phyloP scores from a whole-genome alignment of 1,140 invertebrate species.

The Leptopilina clavipes region DNA sequence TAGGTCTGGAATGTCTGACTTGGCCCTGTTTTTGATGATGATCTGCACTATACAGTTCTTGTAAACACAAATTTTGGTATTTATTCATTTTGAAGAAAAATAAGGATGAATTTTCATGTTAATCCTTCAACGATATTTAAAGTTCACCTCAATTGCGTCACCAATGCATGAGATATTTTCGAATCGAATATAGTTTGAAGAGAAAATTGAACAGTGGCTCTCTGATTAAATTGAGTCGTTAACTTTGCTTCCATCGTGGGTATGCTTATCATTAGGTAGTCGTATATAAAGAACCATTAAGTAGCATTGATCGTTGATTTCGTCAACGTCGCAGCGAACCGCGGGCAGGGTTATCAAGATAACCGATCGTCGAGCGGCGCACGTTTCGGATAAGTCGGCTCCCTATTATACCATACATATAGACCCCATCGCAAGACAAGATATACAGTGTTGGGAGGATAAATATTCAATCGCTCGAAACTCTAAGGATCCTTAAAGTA shows the following conservation, averaged over 20 bases:
- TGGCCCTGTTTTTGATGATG: too few relatives aligned
- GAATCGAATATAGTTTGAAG: too few relatives aligned
- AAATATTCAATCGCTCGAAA: slow-evolving; percentile 46
- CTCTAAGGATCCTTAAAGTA: slow-evolving; percentile 36
- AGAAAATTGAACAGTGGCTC: background rate
- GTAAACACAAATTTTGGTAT: too few relatives aligned
- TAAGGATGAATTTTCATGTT: too few relatives aligned
- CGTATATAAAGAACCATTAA: slow-evolving; percentile 25
- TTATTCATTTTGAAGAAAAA: too few relatives aligned
- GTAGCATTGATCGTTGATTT: slow-evolving; percentile 29
- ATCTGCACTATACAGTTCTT: too few relatives aligned
- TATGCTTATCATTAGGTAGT: slow-evolving; percentile 27
- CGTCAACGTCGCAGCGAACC: slow-evolving; percentile 25
- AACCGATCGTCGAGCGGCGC: slow-evolving; percentile 37
- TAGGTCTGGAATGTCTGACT: too few relatives aligned
- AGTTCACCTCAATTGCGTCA: too few relatives aligned
- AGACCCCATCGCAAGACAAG: slow-evolving; percentile 11
- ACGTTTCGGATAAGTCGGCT: slow-evolving; percentile 20
- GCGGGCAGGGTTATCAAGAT: slow-evolving; percentile 42
- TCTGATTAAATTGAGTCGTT: slow-evolving; percentile 22
- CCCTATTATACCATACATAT: background rate
- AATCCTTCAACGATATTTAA: too few relatives aligned
- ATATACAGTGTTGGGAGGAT: slow-evolving; percentile 36
- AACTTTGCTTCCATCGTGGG: slow-evolving; percentile 23
- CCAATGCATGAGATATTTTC: too few relatives aligned